phyloP scores from a whole-genome alignment of 92 coral and sea anemone genomes.

The Porites rus region DNA sequence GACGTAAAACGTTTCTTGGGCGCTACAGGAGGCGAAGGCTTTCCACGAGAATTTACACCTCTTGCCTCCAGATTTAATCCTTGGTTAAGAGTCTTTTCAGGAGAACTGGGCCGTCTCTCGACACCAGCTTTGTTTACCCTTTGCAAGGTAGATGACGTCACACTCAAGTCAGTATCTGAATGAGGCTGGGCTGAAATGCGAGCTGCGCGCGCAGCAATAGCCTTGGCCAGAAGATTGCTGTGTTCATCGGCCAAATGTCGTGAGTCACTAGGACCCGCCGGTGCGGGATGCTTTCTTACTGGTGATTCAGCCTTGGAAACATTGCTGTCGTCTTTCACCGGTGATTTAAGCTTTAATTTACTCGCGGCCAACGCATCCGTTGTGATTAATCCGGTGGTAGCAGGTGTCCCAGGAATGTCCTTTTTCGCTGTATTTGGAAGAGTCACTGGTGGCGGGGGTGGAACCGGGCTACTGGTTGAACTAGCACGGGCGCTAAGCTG shows the following conservation, averaged over 20 bases:
- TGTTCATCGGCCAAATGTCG: conserved; percentile 64
- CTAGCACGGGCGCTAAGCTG: conserved; percentile 35
- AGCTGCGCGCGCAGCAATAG: conserved; percentile 94
- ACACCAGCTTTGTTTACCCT: conserved; percentile 25
- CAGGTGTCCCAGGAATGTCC: conserved; percentile 68
- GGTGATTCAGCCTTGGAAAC: conserved; percentile 58
- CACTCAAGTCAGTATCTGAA: conserved; percentile 15
- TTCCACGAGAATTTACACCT: conserved; percentile 29
- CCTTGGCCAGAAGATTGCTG: conserved; percentile 78
- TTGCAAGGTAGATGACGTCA: conserved; percentile 24
- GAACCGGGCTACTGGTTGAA: conserved; percentile 30
- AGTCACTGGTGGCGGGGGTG: conserved; percentile 68
- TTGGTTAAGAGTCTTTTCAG: conserved; percentile 21
- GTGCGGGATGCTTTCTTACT: conserved; percentile 36
- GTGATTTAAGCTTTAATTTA: conserved; percentile 69
- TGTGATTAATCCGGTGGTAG: conserved; percentile 77
- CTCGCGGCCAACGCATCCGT: conserved; percentile 78
- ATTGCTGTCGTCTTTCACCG: conserved; percentile 28
- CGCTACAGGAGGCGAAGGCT: conserved; percentile 83
- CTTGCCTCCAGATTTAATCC: neutral
- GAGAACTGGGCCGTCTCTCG: conserved; percentile 33
- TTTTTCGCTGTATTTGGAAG: conserved; percentile 36
- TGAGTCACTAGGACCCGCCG: conserved; percentile 42
- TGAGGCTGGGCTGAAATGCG: conserved; percentile 61
- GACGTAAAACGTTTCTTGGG: conserved; percentile 75